Evolutionary conservation across 1,140 invertebrate genomes (phyloP).

Genomic region (Drosophila athabasca): DNA sequence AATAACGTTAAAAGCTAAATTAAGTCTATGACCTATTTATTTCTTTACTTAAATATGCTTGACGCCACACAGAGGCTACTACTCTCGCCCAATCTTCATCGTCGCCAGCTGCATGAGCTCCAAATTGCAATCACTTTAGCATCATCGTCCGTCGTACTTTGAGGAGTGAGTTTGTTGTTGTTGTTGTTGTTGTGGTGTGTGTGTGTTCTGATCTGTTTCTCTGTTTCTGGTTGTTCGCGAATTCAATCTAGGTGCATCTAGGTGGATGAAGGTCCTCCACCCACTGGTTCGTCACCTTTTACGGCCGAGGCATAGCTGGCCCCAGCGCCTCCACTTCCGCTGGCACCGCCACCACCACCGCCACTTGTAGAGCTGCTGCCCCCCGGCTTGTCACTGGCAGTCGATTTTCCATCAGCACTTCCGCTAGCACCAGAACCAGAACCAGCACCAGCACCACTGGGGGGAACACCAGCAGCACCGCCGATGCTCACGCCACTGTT

Average conservation of each 20-base stretch:
- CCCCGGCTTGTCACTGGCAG: conserved; percentile 45
- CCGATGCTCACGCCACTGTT: conserved; percentile 77
- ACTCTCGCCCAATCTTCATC: conserved; percentile 27
- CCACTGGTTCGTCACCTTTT: conserved; percentile 72
- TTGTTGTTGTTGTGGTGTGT: conserved; percentile 21
- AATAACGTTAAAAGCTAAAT: conserved; percentile 73
- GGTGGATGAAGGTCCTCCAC: conserved; percentile 45
- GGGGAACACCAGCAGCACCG: conserved; percentile 67
- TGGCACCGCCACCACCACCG: conserved; percentile 3
- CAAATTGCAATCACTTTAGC: conserved; percentile 77
- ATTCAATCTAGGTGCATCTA: conserved; percentile 30
- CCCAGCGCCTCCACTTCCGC: conserved; percentile 23
- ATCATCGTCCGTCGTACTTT: conserved; percentile 80
- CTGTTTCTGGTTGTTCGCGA: conserved; percentile 9
- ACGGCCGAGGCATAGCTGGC: conserved; percentile 76
- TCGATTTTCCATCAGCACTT: conserved; percentile 49
- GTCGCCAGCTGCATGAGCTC: conserved; percentile 51
- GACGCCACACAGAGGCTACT: conserved; percentile 58
- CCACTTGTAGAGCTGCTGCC: conserved; percentile 25
- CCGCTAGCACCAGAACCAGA: conserved; percentile 30
- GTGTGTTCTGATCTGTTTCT: conserved; percentile 33
- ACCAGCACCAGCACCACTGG: conserved; percentile 33
- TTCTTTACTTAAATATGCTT: conserved; percentile 72
- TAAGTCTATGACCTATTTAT: conserved; percentile 78
- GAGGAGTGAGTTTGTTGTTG: conserved; percentile 71